A percentile compares a stretch with the other conserved stretches of the same genome.
phyloP scores from a whole-genome alignment of 2,888 invertebrate genomes.

The Zeuzera pyrina region DNA sequence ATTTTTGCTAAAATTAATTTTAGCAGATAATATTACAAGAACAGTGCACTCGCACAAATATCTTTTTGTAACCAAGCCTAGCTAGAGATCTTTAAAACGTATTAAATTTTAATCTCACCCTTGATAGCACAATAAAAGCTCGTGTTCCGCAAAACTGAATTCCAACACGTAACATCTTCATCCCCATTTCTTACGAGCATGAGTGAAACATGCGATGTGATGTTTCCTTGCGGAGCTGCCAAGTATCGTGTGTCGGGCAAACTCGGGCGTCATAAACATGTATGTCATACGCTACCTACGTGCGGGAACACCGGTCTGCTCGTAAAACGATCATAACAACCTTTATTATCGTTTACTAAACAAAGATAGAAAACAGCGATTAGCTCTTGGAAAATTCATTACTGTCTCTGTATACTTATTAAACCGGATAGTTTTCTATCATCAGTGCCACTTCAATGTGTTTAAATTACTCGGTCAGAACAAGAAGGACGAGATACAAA shows the following conservation, averaged over 20 bases:
- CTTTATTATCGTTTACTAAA: slow-evolving; percentile 28
- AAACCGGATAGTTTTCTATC: not conserved
- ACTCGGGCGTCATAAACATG: slow-evolving; percentile 56
- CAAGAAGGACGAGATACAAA: slow-evolving; percentile 26
- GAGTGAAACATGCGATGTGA: slow-evolving; percentile 50
- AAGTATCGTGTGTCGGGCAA: slow-evolving; percentile 60
- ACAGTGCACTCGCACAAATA: slow-evolving; percentile 8
- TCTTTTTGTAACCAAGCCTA: too few relatives aligned
- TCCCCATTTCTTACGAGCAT: slow-evolving; percentile 42
- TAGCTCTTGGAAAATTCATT: slow-evolving; percentile 25
- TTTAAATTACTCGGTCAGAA: slow-evolving; percentile 14
- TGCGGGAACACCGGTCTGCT: slow-evolving; percentile 30
- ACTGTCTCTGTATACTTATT: slow-evolving; percentile 18
- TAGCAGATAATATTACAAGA: too few relatives aligned
- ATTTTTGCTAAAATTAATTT: too few relatives aligned
- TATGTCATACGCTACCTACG: slow-evolving; percentile 57
- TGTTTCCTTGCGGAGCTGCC: slow-evolving; percentile 46
- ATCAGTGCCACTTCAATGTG: not conserved
- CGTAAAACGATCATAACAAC: slow-evolving; percentile 51
- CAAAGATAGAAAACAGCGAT: slow-evolving; percentile 23
- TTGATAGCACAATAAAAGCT: slow-evolving; percentile 12
- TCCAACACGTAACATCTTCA: slow-evolving; percentile 55
- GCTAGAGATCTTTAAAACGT: slow-evolving; percentile 2
- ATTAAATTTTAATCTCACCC: slow-evolving; percentile 14
- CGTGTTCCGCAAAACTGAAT: slow-evolving; percentile 28